These are phyloP conservation scores for Pomatostomus ruficeps DNA, from an alignment of 2,113 vertebrate species.

Conservation along the genomic window DNA sequence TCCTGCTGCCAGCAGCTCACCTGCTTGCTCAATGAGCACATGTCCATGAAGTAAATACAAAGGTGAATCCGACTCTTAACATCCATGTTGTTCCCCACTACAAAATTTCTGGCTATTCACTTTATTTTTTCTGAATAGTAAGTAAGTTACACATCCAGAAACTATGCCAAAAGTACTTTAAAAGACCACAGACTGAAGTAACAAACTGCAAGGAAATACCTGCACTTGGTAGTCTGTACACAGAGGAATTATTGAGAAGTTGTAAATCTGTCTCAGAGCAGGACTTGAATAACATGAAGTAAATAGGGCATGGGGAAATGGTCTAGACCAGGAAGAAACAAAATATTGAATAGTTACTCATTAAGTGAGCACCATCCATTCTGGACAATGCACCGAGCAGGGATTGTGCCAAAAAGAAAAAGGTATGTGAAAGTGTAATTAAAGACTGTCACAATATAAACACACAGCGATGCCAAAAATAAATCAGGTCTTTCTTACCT, in stretches of 20 bases:
- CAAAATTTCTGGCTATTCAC: not conserved
- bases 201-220: constrained; percentile 5
- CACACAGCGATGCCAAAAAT: not conserved
- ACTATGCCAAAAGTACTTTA: not conserved
- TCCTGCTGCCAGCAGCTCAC: not conserved
- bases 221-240: not conserved
- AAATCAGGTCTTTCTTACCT: not conserved
- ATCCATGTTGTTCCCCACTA: not conserved
- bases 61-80: not conserved
- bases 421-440: not conserved
- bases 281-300: not conserved
- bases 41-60: not conserved
- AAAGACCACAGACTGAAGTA: not conserved
- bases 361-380: not conserved
- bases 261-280: not conserved
- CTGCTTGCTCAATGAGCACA: not conserved
- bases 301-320: not conserved
- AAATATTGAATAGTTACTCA: not conserved
- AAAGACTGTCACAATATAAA: not conserved
- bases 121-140: not conserved
- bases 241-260: not conserved
- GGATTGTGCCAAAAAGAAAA: not conserved
- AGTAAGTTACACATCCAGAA: constrained; percentile 7
- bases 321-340: not conserved
- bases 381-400: not conserved